Conservation (phyloP, 2,797 vertebrate species). For the Chanos chanos region DNA sequence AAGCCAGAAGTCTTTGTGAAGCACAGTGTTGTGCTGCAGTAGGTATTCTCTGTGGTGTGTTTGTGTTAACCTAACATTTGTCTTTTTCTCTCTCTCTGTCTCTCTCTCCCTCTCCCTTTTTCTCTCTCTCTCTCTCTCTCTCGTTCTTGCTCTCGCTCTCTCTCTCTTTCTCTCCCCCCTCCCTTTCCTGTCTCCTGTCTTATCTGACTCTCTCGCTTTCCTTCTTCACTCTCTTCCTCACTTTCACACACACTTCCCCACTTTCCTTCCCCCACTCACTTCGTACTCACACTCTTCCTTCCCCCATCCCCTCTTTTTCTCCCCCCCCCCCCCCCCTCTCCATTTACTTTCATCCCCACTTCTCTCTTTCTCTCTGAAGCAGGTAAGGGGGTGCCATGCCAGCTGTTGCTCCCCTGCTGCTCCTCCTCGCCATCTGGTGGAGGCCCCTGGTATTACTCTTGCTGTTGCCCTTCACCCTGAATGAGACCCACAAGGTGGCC, state of each 20-base stretch:
- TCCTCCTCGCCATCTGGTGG: constrained; percentile 55
- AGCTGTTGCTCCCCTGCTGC: constrained; percentile 62
- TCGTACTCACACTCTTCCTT: constrained; percentile 20
- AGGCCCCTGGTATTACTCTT: constrained; percentile 47
- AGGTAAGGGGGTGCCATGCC: constrained; percentile 77
- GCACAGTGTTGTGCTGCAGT: constrained; percentile 16
- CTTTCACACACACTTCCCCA: constrained; percentile 29
- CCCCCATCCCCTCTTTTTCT: not conserved
- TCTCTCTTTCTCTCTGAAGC: constrained; percentile 19
- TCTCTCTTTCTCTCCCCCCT: constrained; percentile 13
- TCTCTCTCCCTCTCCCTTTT: not conserved
- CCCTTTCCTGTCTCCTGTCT: constrained; percentile 10
- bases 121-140: constrained; percentile 13
- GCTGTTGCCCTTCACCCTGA: constrained; percentile 26
- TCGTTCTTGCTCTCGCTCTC: constrained; percentile 6
- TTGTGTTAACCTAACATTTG: constrained; percentile 41
- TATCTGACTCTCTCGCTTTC: constrained; percentile 24
- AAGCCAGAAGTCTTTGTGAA: constrained; percentile 39
- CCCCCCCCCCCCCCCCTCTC: not conserved
- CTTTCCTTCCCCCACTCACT: constrained; percentile 29
- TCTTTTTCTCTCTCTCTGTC: constrained; percentile 18
- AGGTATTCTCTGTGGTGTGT: constrained; percentile 28
- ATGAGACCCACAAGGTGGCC: constrained; percentile 4
- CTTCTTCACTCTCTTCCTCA: constrained; percentile 33
- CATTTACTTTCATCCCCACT: constrained; percentile 15